phyloP scores from a whole-genome alignment of 2,888 invertebrate genomes.

The Agrenia bidenticulata region DNA sequence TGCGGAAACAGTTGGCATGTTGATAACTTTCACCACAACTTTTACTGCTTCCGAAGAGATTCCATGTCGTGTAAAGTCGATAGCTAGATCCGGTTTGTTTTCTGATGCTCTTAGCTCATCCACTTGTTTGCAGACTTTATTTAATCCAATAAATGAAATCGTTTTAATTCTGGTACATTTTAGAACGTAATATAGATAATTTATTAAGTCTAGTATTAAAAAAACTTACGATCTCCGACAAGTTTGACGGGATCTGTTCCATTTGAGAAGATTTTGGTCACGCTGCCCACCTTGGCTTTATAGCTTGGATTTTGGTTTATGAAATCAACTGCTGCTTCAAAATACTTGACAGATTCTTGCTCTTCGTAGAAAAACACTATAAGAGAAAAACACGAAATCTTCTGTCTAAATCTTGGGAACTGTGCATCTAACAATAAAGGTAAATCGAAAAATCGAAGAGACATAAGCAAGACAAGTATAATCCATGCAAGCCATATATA shows the following conservation, averaged over 20 bases:
- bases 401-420: too few relatives aligned
- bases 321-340: constrained; percentile 66
- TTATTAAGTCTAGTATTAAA: not conserved
- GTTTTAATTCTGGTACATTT: not conserved
- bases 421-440: too few relatives aligned
- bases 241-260: constrained; percentile 71
- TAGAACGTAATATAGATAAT: not conserved
- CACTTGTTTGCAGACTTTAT: constrained; percentile 71
- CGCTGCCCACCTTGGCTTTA: constrained; percentile 66
- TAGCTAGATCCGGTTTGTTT: constrained; percentile 30
- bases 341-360: constrained; percentile 63
- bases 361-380: constrained; percentile 76
- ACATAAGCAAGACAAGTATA: too few relatives aligned
- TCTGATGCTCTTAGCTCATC: constrained; percentile 63
- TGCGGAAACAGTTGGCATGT: constrained; percentile 77
- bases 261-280: constrained; percentile 66
- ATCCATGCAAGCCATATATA: too few relatives aligned
- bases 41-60: constrained; percentile 81
- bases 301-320: constrained; percentile 69
- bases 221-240: constrained; percentile 67
- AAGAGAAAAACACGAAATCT: constrained; percentile 40
- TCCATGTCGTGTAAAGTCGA: constrained; percentile 80
- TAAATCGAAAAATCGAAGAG: too few relatives aligned
- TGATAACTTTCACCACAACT: constrained; percentile 76
- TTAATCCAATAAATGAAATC: not conserved